Conservation (phyloP, 2,888 invertebrate genomes). For the Daptonema setosum region DNA sequence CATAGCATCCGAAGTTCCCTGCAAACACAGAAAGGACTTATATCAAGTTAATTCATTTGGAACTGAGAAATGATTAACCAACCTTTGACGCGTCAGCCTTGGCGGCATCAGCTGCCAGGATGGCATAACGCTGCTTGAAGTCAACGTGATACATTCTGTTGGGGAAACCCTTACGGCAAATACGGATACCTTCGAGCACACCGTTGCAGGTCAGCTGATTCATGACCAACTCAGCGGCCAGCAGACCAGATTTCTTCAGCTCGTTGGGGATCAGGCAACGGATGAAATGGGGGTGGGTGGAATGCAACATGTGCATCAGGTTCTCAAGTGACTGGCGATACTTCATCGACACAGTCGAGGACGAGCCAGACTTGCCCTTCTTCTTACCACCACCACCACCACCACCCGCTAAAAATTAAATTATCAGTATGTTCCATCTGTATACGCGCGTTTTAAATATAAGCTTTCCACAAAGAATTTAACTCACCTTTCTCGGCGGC, state of each 20-base stretch:
- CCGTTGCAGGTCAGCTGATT: slow-evolving; percentile 99
- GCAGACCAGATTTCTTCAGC: slow-evolving; percentile 43
- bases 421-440: neutral
- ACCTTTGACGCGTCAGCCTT: slow-evolving; percentile 3
- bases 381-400: slow-evolving; percentile 18
- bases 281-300: slow-evolving; percentile 95
- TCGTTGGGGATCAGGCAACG: slow-evolving; percentile 98
- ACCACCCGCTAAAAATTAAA: neutral
- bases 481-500: slow-evolving; percentile 13
- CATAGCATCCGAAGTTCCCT: slow-evolving; percentile 3
- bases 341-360: slow-evolving; percentile 74
- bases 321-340: slow-evolving; percentile 73
- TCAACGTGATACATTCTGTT: slow-evolving; percentile 99
- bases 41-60: too few species aligned
- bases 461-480: neutral
- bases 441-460: neutral
- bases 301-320: slow-evolving; percentile 83
- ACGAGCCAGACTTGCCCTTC: slow-evolving; percentile 24
- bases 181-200: slow-evolving; percentile 99
- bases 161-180: slow-evolving; percentile 97
- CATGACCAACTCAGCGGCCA: slow-evolving; percentile 94
- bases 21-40: neutral
- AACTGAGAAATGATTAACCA: neutral
- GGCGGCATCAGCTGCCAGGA: slow-evolving; percentile 67
- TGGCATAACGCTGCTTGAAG: slow-evolving; percentile 99